Evolutionary conservation across 2,888 invertebrate genomes (phyloP).

Genomic region (Philhelius pedissequus): DNA sequence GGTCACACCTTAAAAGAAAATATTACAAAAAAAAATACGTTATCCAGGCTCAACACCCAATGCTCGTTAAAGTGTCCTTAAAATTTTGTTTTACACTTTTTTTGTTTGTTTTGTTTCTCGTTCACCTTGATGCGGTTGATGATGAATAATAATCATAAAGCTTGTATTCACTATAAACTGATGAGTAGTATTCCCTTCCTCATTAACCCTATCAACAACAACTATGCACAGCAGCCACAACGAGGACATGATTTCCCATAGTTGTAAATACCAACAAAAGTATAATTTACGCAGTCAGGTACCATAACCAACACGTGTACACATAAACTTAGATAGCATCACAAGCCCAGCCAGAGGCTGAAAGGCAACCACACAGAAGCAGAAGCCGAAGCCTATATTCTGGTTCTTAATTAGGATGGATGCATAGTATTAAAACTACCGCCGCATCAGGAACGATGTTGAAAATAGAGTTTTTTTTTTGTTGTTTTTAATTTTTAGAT

Average conservation of each 20-base stretch:
- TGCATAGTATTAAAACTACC: constrained; percentile 36
- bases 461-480: background rate
- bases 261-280: constrained; percentile 56
- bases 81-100: constrained; percentile 29
- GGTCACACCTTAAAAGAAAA: constrained; percentile 24
- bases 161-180: constrained; percentile 25
- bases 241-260: constrained; percentile 27
- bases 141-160: constrained; percentile 61
- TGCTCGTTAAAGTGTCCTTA: constrained; percentile 58
- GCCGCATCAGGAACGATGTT: constrained; percentile 14
- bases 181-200: constrained; percentile 27
- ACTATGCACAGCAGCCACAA: background rate
- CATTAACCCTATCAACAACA: constrained; percentile 42
- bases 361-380: constrained; percentile 1
- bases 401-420: constrained; percentile 56
- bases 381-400: constrained; percentile 5
- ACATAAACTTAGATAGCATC: background rate
- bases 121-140: constrained; percentile 47
- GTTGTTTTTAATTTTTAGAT: constrained; percentile 36
- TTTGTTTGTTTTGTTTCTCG: background rate
- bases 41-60: background rate
- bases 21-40: background rate
- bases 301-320: constrained; percentile 11
- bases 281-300: constrained; percentile 55
- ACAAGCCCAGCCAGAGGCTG: background rate